phyloP scores from a whole-genome alignment of 2,888 invertebrate genomes.

The Capitulum mitella region DNA sequence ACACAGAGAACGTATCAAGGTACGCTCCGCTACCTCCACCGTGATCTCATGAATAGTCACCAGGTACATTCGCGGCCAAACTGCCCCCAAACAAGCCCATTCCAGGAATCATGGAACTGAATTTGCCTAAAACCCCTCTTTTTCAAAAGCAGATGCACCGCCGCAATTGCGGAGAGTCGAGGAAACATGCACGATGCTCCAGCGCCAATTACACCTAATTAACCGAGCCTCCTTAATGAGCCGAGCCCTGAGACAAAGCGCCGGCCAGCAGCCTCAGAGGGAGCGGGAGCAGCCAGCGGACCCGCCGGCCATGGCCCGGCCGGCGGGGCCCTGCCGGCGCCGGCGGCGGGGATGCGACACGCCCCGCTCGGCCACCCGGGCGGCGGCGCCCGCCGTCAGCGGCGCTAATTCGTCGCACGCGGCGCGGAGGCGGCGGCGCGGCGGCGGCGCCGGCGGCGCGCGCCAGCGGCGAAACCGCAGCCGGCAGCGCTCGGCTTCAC shows the following conservation, averaged over 20 bases:
- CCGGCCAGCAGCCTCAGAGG: background rate
- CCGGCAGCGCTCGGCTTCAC: too few species aligned
- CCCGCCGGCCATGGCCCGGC: too few species aligned
- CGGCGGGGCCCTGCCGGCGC: too few species aligned
- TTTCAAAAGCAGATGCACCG: background rate
- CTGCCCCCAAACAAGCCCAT: background rate
- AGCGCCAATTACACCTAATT: background rate
- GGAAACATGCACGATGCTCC: background rate
- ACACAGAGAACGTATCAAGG: too few species aligned
- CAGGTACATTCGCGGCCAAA: background rate
- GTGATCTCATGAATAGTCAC: constrained; percentile 13
- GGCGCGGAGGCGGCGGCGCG: too few species aligned
- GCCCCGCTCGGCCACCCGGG: too few species aligned
- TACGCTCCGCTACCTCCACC: too few species aligned
- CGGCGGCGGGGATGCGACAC: too few species aligned
- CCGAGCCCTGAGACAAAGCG: background rate
- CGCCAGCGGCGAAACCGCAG: too few species aligned
- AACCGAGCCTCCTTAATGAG: constrained; percentile 7
- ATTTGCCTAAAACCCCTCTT: background rate
- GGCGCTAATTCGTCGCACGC: too few species aligned
- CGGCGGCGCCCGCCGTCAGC: too few species aligned
- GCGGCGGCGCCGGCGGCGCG: too few species aligned
- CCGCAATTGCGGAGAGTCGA: background rate
- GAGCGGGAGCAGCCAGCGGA: background rate
- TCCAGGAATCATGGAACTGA: background rate